phyloP scores from a whole-genome alignment of 2,888 invertebrate species.

The Megastigmus dorsalis region DNA sequence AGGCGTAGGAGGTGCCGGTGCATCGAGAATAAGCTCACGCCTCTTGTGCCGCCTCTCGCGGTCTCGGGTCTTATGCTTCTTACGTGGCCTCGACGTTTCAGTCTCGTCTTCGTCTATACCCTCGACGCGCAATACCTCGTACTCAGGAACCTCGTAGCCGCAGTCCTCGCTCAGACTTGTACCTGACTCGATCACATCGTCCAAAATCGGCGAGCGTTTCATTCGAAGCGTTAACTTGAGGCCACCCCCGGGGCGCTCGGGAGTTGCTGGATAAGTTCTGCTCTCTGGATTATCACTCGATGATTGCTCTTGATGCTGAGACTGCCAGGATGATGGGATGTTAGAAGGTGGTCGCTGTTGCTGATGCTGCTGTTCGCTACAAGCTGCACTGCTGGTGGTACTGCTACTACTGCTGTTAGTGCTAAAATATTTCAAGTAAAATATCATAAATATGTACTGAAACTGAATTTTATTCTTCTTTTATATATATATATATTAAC shows the following conservation, averaged over 20 bases:
- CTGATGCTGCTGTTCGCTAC: not conserved
- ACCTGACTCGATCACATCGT: conserved; percentile 89
- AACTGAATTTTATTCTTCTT: too few relatives aligned
- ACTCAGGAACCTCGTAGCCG: conserved; percentile 83
- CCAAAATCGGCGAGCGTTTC: conserved; percentile 90
- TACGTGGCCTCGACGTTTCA: conserved; percentile 72
- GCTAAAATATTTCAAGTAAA: too few relatives aligned
- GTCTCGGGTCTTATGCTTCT: conserved; percentile 78
- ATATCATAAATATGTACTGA: too few relatives aligned
- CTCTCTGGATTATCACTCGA: conserved; percentile 58
- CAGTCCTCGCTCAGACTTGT: conserved; percentile 81
- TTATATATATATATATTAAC: too few relatives aligned
- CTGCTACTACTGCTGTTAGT: conserved; percentile 10
- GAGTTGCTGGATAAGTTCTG: conserved; percentile 76
- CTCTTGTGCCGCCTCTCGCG: conserved; percentile 80
- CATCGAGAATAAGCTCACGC: conserved; percentile 74
- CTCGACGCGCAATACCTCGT: conserved; percentile 89
- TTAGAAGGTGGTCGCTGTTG: conserved; percentile 25
- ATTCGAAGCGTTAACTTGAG: conserved; percentile 89
- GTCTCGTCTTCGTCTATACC: conserved; percentile 77
- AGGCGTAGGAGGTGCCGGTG: conserved; percentile 81
- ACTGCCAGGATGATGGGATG: too few relatives aligned
- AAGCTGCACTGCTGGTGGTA: not conserved
- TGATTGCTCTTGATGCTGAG: conserved; percentile 61
- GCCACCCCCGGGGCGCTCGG: conserved; percentile 77